Conservation (phyloP, 37 sponge, comb jelly and placozoan genomes). For the Cliona cf. orientalis region DNA sequence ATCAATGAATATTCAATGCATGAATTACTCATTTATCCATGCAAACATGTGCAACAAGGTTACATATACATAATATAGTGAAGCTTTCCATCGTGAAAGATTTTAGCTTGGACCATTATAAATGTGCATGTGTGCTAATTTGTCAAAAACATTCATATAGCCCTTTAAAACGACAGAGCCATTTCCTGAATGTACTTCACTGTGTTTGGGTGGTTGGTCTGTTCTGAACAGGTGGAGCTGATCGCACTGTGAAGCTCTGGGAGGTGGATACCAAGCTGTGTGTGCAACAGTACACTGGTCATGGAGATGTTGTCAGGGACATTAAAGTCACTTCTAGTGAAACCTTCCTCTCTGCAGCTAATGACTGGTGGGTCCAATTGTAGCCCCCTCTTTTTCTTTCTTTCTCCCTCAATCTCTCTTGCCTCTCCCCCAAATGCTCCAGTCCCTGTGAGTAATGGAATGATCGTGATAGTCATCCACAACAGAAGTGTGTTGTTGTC, state of each 20-base stretch:
- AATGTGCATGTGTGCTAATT: too few species aligned
- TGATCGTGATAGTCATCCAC: not conserved
- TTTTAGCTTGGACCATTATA: too few species aligned
- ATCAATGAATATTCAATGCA: not conserved
- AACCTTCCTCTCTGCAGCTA: conserved; percentile 69
- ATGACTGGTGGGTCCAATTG: conserved; percentile 73
- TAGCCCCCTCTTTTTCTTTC: not conserved
- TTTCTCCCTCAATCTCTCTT: too few species aligned
- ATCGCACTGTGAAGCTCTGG: conserved; percentile 53
- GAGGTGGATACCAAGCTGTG: conserved; percentile 50
- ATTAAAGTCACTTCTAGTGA: conserved; percentile 53
- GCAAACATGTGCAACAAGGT: too few species aligned
- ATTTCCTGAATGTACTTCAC: too few species aligned
- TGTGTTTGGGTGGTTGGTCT: too few species aligned
- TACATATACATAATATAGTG: too few species aligned
- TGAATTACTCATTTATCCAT: not conserved
- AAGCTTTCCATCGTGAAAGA: not conserved
- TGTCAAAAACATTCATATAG: too few species aligned
- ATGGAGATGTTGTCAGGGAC: conserved; percentile 75
- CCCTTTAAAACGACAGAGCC: too few species aligned
- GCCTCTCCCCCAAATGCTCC: not conserved
- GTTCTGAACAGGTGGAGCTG: conserved; percentile 65
- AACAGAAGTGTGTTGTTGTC: not conserved
- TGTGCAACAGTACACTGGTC: conserved; percentile 68
- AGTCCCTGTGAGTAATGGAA: not conserved